Evolutionary conservation across 2,888 invertebrate genomes (phyloP).

Genomic region (Melieria crassipennis): DNA sequence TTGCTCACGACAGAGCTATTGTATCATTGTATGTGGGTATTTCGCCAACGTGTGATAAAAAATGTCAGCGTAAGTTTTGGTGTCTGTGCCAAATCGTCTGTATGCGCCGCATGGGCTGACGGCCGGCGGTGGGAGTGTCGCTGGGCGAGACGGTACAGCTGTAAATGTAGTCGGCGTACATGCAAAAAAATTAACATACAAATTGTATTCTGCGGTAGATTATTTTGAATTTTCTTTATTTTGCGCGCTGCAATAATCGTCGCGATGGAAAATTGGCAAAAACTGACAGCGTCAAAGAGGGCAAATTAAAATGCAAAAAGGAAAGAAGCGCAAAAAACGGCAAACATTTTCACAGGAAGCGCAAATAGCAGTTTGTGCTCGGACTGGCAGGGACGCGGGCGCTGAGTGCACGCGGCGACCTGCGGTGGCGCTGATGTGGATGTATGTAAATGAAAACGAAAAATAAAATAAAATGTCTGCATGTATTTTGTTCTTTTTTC

Average conservation of each 20-base stretch:
- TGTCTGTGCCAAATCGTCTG: too few species aligned
- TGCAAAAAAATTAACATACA: constrained; percentile 49
- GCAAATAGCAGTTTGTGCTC: not conserved
- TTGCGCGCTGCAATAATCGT: not conserved
- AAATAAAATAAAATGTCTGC: not conserved
- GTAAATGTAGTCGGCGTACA: constrained; percentile 44
- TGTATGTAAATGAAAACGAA: not conserved
- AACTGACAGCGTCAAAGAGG: too few species aligned
- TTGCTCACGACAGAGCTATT: too few species aligned
- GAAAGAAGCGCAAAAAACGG: not conserved
- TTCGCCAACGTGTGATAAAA: too few species aligned
- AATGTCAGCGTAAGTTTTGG: too few species aligned
- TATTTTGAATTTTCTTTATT: constrained; percentile 42
- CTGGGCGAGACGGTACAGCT: constrained; percentile 33
- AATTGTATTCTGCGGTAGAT: constrained; percentile 49
- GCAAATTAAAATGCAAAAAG: not conserved
- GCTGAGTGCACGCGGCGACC: not conserved
- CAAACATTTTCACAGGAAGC: not conserved
- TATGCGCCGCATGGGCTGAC: too few species aligned
- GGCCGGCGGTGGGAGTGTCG: too few species aligned
- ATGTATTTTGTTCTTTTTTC: not conserved
- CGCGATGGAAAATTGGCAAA: too few species aligned
- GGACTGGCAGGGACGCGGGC: too few species aligned
- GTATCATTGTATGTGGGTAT: too few species aligned
- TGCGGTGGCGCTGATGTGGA: not conserved